A percentile compares a stretch with the other conserved stretches of the same genome.
Conservation (phyloP, 2,888 invertebrate genomes). For the Hetaerina titia region DNA sequence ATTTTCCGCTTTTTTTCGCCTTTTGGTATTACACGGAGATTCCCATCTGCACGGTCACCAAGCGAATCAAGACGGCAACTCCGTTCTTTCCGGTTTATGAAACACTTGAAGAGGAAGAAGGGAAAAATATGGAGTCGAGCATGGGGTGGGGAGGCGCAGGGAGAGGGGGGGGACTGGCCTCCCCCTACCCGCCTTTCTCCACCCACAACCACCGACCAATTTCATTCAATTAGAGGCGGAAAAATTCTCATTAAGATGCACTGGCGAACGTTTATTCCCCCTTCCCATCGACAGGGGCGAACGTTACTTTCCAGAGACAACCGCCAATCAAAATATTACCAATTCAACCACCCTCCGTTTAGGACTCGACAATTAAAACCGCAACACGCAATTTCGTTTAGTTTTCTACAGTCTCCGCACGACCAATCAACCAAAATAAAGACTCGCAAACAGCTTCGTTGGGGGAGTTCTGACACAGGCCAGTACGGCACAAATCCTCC, state of each 20-base stretch:
- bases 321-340: background rate
- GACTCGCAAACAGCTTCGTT: background rate
- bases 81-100: slow-evolving; percentile 60
- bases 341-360: background rate
- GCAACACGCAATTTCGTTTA: background rate
- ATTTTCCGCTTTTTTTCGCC: slow-evolving; percentile 4
- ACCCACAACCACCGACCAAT: background rate
- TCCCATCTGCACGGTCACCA: slow-evolving; percentile 47
- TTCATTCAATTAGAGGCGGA: background rate
- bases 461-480: background rate
- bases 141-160: background rate
- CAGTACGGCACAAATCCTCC: no score
- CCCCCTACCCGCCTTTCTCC: background rate
- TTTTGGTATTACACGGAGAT: slow-evolving; percentile 19
- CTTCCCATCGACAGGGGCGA: background rate
- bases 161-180: background rate
- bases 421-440: background rate
- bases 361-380: background rate
- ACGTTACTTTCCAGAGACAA: background rate
- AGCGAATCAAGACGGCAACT: slow-evolving; percentile 38
- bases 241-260: background rate
- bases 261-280: background rate
- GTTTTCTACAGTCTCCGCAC: background rate
- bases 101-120: slow-evolving; percentile 28
- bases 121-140: background rate